Conservation (phyloP, 2,797 vertebrate genomes). For the Chaetophractus vellerosus region DNA sequence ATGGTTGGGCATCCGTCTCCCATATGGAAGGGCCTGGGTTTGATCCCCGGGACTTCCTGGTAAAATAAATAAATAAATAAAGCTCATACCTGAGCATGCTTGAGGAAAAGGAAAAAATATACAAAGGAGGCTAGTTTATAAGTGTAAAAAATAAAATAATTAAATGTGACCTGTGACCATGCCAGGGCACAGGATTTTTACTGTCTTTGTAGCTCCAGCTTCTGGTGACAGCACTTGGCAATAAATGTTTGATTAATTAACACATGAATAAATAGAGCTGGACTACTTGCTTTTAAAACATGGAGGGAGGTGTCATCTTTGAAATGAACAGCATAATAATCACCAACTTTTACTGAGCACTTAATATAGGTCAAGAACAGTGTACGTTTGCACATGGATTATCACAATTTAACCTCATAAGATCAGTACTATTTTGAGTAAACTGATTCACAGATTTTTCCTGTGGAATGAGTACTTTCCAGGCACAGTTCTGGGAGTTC, state of each 20-base stretch:
- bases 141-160: background rate
- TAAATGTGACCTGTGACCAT: background rate
- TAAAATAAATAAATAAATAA: no score
- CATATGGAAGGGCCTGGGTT: no score
- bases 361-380: background rate
- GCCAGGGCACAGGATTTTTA: background rate
- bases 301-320: background rate
- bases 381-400: background rate
- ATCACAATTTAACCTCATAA: background rate
- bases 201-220: background rate
- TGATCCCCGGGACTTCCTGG: no score
- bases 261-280: background rate
- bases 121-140: background rate
- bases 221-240: background rate
- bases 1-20: no score
- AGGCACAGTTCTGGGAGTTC: background rate
- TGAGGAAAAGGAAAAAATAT: constrained; percentile 13
- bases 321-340: background rate
- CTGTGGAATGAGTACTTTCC: background rate
- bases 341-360: background rate
- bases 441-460: constrained; percentile 1
- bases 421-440: background rate
- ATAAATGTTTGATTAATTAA: constrained; percentile 28
- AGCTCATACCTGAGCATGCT: background rate
- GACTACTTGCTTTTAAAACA: background rate